Conservation (phyloP, 2,113 vertebrate species). For the Philantomba maxwellii region DNA sequence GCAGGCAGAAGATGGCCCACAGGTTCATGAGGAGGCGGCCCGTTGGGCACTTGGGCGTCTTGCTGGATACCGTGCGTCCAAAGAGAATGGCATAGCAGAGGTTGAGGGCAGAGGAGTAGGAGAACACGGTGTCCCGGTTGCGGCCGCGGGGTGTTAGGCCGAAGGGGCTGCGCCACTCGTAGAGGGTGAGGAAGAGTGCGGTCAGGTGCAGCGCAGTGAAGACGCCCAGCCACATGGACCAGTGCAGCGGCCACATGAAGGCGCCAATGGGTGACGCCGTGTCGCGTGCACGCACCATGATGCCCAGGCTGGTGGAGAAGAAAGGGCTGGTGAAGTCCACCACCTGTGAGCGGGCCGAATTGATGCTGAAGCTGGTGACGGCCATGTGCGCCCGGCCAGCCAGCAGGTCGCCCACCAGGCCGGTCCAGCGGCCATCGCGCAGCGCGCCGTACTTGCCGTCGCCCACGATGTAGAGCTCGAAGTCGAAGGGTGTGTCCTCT, state of each 20-base stretch:
- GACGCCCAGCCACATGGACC: conserved; percentile 98
- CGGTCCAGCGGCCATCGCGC: conserved; percentile 91
- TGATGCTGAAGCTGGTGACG: conserved; percentile 96
- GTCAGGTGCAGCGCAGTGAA: conserved; percentile 93
- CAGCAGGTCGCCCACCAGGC: conserved; percentile 93
- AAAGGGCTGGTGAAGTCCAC: conserved; percentile 98
- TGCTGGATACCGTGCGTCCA: conserved; percentile 93
- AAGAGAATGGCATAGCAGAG: conserved; percentile 98
- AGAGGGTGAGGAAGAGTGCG: conserved; percentile 94
- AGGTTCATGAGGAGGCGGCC: conserved; percentile 98
- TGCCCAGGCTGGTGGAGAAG: conserved; percentile 97
- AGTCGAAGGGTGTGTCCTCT: conserved; percentile 90
- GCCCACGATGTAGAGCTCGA: conserved; percentile 94
- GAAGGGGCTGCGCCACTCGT: conserved; percentile 97
- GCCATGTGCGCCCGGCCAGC: conserved; percentile 93
- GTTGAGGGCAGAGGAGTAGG: conserved; percentile 96
- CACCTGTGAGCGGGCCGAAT: conserved; percentile 91
- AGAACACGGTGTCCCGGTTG: conserved; percentile 92
- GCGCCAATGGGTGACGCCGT: conserved; percentile 92
- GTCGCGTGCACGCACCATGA: conserved; percentile 92
- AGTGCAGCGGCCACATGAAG: conserved; percentile 98
- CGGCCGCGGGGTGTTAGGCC: conserved; percentile 94
- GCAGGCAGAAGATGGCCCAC: conserved; percentile 97
- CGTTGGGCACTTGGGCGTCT: conserved; percentile 96
- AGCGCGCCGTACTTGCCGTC: conserved; percentile 92